Evolutionary conservation across 2,888 invertebrate species (phyloP), one percentile per base, ranked within the genome.

Genomic region (Hypselothyrea guttata): DNA sequence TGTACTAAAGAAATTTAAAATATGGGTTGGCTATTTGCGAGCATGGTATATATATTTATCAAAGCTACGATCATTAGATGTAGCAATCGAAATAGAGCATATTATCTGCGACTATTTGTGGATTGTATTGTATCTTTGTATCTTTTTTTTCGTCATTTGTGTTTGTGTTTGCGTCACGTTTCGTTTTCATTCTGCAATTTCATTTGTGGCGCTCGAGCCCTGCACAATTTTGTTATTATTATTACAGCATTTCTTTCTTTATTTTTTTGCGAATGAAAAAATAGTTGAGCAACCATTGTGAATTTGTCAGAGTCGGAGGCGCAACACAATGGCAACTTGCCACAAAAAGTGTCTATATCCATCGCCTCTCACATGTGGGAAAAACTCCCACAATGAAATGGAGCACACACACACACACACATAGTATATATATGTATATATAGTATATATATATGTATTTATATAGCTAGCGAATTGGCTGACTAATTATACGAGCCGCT

Each of bases 171-270:
- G 84, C 81, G 82, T 81, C 81, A 81, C 78, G 62, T 81, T 81
- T 82, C 76, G 62, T 82, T 84, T 84, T 77, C 79, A 77, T 77
- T 77, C 71, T 71, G 63, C 69, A 60, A 56, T 54, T 59, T 37
- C 30, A 18, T 28, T 18, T n/a, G 16, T 16, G n/a, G n/a, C 18
- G 18, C 18, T 52, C 27, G 44, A 67, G 74, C 76, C 71, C 79
- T 77, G 82, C 58, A 65, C 66, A 75, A 73, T 68, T 78, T 75
- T 65, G 67, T 58, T 62, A 75, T 70, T 77, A 77, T 77, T 77
- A 77, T 77, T 77, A 77, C 84, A 69, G 75, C 75, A 84, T 82
- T 81, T 81, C 81, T 83, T 81, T 81, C 69, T 75, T 67, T 81
- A 65, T 75, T 67, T 71, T 42, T 48, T 52, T 38, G 56, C 59